These are phyloP conservation scores for Crossocerus cetratus DNA, from an alignment of 2,888 invertebrate species.

Conservation along the genomic window DNA sequence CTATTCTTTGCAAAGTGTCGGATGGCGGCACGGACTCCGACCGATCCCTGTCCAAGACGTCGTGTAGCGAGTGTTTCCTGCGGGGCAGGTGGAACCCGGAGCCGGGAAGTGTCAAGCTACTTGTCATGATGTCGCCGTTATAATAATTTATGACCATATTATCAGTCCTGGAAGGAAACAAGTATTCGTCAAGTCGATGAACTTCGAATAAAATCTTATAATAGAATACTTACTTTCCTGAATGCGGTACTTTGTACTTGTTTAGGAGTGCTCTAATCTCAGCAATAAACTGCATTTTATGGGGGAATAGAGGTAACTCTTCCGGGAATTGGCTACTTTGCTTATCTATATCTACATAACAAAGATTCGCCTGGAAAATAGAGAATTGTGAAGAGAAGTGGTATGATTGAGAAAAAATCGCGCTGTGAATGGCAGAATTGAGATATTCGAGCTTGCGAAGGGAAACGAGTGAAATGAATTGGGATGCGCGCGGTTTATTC, in stretches of 20 bases:
- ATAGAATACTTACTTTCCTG: slow-evolving; percentile 71
- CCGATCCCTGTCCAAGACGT: slow-evolving; percentile 84
- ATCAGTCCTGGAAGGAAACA: slow-evolving; percentile 67
- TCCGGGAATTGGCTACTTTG: slow-evolving; percentile 95
- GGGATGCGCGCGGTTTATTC: no score
- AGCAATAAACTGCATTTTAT: slow-evolving; percentile 90
- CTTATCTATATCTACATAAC: slow-evolving; percentile 97
- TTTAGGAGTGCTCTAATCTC: slow-evolving; percentile 84
- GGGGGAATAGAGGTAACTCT: slow-evolving; percentile 95
- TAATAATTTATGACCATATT: slow-evolving; percentile 74
- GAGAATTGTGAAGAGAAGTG: no score
- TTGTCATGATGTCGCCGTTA: slow-evolving; percentile 85
- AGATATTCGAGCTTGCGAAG: no score
- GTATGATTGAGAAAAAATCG: slow-evolving; percentile 37
- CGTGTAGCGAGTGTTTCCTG: slow-evolving; percentile 89
- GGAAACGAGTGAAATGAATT: no score
- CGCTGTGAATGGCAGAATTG: no score
- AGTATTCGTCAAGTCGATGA: neutral
- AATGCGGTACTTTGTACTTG: slow-evolving; percentile 80
- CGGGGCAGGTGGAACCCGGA: slow-evolving; percentile 81
- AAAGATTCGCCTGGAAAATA: slow-evolving; percentile 93
- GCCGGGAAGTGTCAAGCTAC: slow-evolving; percentile 87
- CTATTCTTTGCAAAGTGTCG: slow-evolving; percentile 90
- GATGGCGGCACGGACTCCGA: slow-evolving; percentile 79
- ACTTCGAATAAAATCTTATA: neutral